Percentiles rank a stretch among this genome's conserved stretches.
Evolutionary conservation across 37 sponge, comb jelly and placozoan species (phyloP).

Genomic region (Beroe forskalii): DNA sequence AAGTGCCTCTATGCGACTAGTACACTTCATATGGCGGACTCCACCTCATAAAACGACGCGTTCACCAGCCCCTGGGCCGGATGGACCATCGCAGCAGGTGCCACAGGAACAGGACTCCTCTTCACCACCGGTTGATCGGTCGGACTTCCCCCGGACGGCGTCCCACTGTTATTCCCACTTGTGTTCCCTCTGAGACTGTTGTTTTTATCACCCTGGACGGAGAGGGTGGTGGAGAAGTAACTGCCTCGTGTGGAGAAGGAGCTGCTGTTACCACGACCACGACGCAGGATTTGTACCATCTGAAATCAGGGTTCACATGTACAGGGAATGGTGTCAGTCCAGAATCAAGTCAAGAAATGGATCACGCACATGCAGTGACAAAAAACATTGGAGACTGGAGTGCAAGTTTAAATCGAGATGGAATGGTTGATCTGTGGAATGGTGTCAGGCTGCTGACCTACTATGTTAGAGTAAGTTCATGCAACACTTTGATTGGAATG

Average conservation of each 20-base stretch:
- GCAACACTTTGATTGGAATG: too few species aligned
- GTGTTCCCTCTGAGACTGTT: not conserved
- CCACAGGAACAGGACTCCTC: not conserved
- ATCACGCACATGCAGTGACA: too few species aligned
- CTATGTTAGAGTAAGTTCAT: too few species aligned
- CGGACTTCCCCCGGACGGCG: not conserved
- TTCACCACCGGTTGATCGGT: not conserved
- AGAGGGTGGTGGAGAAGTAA: not conserved
- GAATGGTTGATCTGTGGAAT: too few species aligned
- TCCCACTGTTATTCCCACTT: not conserved
- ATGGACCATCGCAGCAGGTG: not conserved
- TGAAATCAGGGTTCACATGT: too few species aligned
- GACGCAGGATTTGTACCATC: not conserved
- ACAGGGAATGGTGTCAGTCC: too few species aligned
- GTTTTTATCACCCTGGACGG: not conserved
- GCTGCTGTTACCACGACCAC: not conserved
- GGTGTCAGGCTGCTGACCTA: too few species aligned
- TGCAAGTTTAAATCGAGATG: too few species aligned
- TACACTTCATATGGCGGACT: conserved; percentile 6
- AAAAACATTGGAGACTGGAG: too few species aligned
- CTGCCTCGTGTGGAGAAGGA: conserved; percentile 15
- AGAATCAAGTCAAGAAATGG: too few species aligned
- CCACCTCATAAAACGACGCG: conserved; percentile 30
- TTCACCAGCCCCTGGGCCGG: not conserved
- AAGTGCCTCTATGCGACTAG: too few species aligned